Evolutionary conservation across 1,140 invertebrate species (phyloP).

Genomic region (Glossosoma conforme): DNA sequence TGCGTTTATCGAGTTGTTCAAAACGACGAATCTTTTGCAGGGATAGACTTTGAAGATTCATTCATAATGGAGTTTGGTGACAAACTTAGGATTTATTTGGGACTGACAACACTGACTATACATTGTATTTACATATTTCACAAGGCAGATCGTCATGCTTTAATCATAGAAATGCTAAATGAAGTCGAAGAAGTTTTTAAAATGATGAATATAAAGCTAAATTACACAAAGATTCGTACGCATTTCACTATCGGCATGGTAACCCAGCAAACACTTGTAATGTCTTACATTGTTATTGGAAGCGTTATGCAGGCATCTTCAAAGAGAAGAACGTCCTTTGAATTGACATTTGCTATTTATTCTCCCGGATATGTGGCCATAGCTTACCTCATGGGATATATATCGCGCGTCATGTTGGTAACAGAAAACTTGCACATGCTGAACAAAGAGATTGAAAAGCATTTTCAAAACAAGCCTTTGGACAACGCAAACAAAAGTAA

Average conservation of each 20-base stretch:
- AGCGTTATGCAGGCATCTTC: neutral
- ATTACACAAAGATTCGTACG: neutral
- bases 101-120: neutral
- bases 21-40: too few species aligned
- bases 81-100: constrained; percentile 1
- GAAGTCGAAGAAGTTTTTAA: neutral
- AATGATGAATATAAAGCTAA: neutral
- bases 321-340: neutral
- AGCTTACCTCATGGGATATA: neutral
- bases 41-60: too few species aligned
- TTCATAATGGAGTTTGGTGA: neutral
- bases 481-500: too few species aligned
- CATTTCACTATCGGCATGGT: neutral
- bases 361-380: neutral
- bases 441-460: neutral
- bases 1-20: too few species aligned
- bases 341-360: neutral
- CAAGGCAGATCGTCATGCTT: neutral
- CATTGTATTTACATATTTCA: neutral
- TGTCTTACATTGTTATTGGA: neutral
- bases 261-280: neutral
- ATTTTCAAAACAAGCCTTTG: too few species aligned
- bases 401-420: too few species aligned
- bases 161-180: neutral
- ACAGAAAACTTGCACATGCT: neutral